These are phyloP conservation scores for Heloderma charlesbogerti DNA, from an alignment of 2,113 vertebrate species.

Conservation along the genomic window DNA sequence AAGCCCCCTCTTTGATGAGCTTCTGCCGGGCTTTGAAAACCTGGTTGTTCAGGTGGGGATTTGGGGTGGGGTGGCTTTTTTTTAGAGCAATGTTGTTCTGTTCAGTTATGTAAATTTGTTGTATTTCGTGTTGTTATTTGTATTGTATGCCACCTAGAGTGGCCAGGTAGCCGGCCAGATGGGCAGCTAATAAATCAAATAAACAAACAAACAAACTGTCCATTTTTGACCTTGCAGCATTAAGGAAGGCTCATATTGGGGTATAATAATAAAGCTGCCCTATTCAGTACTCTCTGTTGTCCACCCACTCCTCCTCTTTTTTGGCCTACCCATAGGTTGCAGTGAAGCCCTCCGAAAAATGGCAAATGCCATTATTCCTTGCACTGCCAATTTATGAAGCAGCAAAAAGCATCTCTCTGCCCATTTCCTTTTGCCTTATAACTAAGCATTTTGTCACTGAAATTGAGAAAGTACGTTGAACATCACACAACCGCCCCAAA, in stretches of 20 bases:
- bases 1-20: no score
- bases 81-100: no score
- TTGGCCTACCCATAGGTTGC: not conserved
- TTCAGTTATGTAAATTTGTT: no score
- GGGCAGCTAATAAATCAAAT: no score
- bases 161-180: no score
- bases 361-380: slow-evolving; percentile 21
- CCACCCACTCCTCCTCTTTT: not conserved
- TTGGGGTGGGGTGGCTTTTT: no score
- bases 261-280: not conserved
- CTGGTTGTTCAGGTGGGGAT: no score
- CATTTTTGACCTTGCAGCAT: not conserved
- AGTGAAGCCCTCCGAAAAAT: slow-evolving; percentile 12
- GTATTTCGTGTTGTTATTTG: no score
- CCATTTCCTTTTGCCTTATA: slow-evolving; percentile 14
- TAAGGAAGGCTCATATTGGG: not conserved
- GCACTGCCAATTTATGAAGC: slow-evolving; percentile 16
- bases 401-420: slow-evolving; percentile 22
- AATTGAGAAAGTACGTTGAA: slow-evolving; percentile 40
- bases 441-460: slow-evolving; percentile 40
- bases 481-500: not conserved
- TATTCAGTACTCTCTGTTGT: not conserved
- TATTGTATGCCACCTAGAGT: no score
- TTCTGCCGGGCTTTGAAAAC: no score
- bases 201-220: no score